Conservation (phyloP, 2,113 vertebrate species). For the Acrocephalus kingi region DNA sequence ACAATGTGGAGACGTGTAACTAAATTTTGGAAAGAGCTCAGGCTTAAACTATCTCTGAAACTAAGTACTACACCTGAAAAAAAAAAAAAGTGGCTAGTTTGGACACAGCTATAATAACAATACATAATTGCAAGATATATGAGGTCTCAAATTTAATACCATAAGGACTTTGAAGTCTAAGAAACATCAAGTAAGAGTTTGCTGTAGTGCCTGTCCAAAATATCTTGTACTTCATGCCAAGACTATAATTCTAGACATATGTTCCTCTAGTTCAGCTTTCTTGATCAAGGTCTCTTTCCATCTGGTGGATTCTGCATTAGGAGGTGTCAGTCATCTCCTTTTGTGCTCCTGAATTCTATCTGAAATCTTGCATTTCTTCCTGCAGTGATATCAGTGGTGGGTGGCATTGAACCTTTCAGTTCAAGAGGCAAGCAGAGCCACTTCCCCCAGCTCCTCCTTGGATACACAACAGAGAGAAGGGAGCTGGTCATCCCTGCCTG, state of each 20-base stretch:
- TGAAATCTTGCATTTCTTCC: not conserved
- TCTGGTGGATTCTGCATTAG: not conserved
- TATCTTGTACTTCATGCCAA: not conserved
- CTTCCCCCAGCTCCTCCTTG: not conserved
- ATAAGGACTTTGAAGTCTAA: not conserved
- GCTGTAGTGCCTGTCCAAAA: not conserved
- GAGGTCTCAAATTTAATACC: not conserved
- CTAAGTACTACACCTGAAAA: not conserved
- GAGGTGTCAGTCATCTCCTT: not conserved
- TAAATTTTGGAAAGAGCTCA: not conserved
- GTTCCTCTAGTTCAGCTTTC: not conserved
- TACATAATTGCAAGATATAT: not conserved
- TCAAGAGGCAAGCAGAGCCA: not conserved
- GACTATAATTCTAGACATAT: not conserved
- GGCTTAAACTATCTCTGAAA: not conserved
- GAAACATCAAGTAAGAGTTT: not conserved
- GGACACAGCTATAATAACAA: not conserved
- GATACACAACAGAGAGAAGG: accelerated
- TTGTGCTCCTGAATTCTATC: not conserved
- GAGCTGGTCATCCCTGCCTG: not conserved
- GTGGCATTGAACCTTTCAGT: not conserved
- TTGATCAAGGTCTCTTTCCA: not conserved
- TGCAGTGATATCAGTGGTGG: not conserved
- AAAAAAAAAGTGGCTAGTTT: not conserved
- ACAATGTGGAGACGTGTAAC: not conserved